A percentile compares a stretch with the other conserved stretches of the same genome.
phyloP scores from a whole-genome alignment of 2,113 vertebrate species.

The Isurus oxyrinchus region DNA sequence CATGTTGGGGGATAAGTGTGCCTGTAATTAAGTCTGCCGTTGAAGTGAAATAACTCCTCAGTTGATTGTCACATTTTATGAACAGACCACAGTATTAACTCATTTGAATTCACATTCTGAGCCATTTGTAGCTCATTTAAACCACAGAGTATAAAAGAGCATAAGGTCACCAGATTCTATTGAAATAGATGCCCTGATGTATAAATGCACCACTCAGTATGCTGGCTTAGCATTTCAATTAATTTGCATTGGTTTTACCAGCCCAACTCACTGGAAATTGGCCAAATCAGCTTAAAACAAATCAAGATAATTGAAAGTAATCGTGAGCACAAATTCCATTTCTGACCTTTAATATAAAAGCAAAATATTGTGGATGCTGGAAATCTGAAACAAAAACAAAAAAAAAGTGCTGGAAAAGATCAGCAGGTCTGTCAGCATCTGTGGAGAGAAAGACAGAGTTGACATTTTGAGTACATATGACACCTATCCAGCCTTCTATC shows the following conservation, averaged over 20 bases:
- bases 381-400: too few species aligned
- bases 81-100: not conserved
- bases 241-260: not conserved
- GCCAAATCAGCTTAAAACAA: not conserved
- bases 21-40: not conserved
- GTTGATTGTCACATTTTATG: not conserved
- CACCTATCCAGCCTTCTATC: too few species aligned
- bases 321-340: not conserved
- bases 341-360: not conserved
- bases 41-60: not conserved
- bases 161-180: not conserved
- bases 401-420: too few species aligned
- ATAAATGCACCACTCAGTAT: not conserved
- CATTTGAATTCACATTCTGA: not conserved
- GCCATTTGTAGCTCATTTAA: not conserved
- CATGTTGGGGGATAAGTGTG: not conserved
- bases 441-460: too few species aligned
- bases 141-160: not conserved
- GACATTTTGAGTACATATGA: too few species aligned
- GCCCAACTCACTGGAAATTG: not conserved
- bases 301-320: not conserved
- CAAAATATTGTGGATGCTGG: too few species aligned
- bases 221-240: not conserved
- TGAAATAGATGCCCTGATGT: not conserved
- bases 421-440: too few species aligned